Percentiles rank a stretch among this genome's conserved stretches.
Evolutionary conservation across 2,113 vertebrate genomes (phyloP).

Genomic region (Enhydra lutris): DNA sequence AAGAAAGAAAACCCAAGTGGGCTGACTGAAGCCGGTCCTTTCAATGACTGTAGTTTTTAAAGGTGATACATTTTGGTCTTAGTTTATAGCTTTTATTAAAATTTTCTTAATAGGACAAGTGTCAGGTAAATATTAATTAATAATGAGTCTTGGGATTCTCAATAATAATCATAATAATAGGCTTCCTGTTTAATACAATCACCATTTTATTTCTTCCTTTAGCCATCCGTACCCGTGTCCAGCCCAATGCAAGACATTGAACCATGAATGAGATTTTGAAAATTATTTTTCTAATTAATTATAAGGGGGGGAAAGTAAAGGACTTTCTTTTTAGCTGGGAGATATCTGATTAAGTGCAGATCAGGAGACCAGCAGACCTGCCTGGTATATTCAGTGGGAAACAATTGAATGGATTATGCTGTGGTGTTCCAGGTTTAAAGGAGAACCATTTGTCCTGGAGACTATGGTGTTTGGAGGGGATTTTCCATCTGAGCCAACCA

Average conservation of each 20-base stretch:
- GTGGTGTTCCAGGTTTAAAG: not conserved
- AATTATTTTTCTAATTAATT: constrained; percentile 54
- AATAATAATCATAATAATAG: constrained; percentile 31
- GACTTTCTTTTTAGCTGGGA: not conserved
- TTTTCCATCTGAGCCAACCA: constrained; percentile 14
- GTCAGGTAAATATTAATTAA: constrained; percentile 52
- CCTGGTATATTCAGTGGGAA: not conserved
- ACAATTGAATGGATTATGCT: not conserved
- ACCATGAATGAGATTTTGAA: constrained; percentile 27
- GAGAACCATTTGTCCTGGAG: not conserved
- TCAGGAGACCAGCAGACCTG: not conserved
- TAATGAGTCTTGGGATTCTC: constrained; percentile 5
- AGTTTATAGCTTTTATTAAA: constrained; percentile 60
- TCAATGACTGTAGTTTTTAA: constrained; percentile 16
- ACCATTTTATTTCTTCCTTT: not conserved
- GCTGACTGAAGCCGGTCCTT: not conserved
- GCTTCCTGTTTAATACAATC: constrained; percentile 25
- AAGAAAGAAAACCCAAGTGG: not conserved
- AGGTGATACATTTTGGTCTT: not conserved
- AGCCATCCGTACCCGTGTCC: not conserved
- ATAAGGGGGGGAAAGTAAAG: not conserved
- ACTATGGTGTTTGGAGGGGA: not conserved
- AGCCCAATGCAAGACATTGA: not conserved
- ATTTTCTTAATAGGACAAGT: not conserved
- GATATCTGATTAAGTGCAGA: constrained; percentile 24